Evolutionary conservation across 2,888 invertebrate species (phyloP), one percentile per base, ranked within the genome.

Genomic region (Amblyjoppa proteus): DNA sequence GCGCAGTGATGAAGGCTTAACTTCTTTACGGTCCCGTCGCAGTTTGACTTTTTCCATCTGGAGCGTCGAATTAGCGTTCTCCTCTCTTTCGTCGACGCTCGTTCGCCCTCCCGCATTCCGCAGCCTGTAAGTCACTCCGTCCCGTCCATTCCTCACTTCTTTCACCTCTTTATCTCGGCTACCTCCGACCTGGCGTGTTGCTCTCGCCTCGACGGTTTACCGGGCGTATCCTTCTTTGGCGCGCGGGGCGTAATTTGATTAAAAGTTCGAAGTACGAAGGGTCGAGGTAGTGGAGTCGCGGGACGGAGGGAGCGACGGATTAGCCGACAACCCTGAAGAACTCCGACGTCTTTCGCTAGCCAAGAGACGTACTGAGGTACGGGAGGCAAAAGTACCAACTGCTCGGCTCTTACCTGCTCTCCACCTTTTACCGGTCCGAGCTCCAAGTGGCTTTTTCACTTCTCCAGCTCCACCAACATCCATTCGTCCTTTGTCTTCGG

Each of bases 201-300:
- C 79, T 83, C 85, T 87, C 83, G 86, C 90, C 89, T 89, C 89
- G 89, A 86, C 83, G 81, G 69, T 87, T 88, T 89, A 89, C 87
- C 80, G 64, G 87, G 83, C 88, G 87, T 89, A 88, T 88, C 88
- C 84, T 78, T 90, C 89, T 84, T 87, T 88, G 86, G 88, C 86
- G 85, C 86, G 78, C 88, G 86, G 87, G 84, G 89, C 76, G 88
- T 90, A 91, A 92, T 90, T 92, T 89, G 90, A 90, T 89, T 90
- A 90, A 92, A 90, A 92, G 86, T 91, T 91, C 80, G 56, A 66
- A 78, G 66, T 73, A 66, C 34, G 71, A 81, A 61, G 75, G 70
- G 69, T 74, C 64, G 53, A 66, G 34, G 4, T 20, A 45, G 77
- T 66, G 53, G 49, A 53, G 69, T 49, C 41, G 64, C 28, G 38